These are phyloP conservation scores for Dugesia japonica DNA, from an alignment of 2,888 invertebrate species.

Conservation along the genomic window DNA sequence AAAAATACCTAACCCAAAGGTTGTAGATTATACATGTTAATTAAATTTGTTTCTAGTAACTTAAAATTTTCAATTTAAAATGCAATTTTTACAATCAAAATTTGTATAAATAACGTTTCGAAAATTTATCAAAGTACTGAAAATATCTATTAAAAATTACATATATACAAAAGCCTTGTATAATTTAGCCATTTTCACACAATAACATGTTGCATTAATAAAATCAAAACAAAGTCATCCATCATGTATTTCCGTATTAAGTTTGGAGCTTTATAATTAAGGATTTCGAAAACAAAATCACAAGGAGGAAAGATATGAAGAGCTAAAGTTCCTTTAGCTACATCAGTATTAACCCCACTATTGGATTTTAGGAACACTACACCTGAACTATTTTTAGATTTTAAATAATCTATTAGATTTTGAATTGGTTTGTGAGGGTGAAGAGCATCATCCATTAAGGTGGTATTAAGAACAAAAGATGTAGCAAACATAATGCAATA, in stretches of 20 bases:
- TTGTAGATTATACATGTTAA: too few species aligned
- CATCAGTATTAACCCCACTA: neutral
- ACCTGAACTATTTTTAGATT: slow-evolving; percentile 95
- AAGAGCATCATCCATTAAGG: slow-evolving; percentile 9
- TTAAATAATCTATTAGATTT: slow-evolving; percentile 83
- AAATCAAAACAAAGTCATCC: neutral
- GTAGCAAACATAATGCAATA: neutral
- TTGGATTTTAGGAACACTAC: slow-evolving; percentile 62
- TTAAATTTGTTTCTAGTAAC: too few species aligned
- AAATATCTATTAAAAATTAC: too few species aligned
- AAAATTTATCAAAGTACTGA: too few species aligned
- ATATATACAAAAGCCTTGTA: too few species aligned
- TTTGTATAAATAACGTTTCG: too few species aligned
- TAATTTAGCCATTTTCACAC: too few species aligned
- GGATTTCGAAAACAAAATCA: neutral
- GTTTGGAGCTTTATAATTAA: slow-evolving; percentile 5
- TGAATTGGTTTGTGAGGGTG: slow-evolving; percentile 57
- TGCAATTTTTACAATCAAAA: too few species aligned
- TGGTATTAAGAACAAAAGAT: neutral
- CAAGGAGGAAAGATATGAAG: slow-evolving; percentile 27
- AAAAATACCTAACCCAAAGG: too few species aligned
- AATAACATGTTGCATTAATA: slow-evolving; percentile 5
- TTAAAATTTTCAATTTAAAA: too few species aligned
- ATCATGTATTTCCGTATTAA: neutral
- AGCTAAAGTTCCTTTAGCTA: neutral